These are phyloP conservation scores for Drosophila santomea DNA, from an alignment of 1,140 invertebrate species.

Conservation along the genomic window DNA sequence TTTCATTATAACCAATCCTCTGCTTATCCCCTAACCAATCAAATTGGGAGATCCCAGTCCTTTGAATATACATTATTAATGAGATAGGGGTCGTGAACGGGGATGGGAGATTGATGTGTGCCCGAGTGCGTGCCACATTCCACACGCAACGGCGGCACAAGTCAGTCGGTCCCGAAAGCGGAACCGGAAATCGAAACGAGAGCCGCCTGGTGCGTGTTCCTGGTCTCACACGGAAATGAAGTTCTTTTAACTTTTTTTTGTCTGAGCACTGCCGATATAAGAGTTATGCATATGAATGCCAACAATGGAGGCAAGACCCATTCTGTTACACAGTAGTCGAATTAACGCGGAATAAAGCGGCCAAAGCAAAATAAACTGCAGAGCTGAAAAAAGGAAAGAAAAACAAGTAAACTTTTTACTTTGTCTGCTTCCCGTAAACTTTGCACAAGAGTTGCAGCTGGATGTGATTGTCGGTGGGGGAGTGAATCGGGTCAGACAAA, in stretches of 20 bases:
- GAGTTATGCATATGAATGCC: slow-evolving; percentile 44
- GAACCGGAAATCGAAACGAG: slow-evolving; percentile 71
- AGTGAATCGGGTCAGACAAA: slow-evolving; percentile 8
- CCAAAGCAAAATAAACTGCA: not conserved
- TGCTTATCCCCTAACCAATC: slow-evolving; percentile 23
- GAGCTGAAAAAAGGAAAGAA: slow-evolving; percentile 8
- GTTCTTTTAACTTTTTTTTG: slow-evolving; percentile 17
- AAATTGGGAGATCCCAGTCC: slow-evolving; percentile 8
- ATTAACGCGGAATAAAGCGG: slow-evolving; percentile 23
- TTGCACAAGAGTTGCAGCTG: slow-evolving; percentile 56
- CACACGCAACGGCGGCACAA: slow-evolving; percentile 41
- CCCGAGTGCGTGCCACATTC: slow-evolving; percentile 45
- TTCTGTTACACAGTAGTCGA: not conserved
- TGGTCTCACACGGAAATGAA: slow-evolving; percentile 62
- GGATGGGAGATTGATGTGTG: slow-evolving; percentile 28
- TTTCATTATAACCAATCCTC: slow-evolving; percentile 16
- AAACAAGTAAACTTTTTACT: slow-evolving; percentile 64
- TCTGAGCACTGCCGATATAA: slow-evolving; percentile 1
- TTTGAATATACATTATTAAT: slow-evolving; percentile 59
- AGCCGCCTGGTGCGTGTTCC: slow-evolving; percentile 51
- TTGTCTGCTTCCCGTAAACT: slow-evolving; percentile 45
- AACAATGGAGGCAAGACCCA: slow-evolving; percentile 30
- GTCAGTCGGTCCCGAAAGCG: slow-evolving; percentile 31
- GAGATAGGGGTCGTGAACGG: slow-evolving; percentile 8
- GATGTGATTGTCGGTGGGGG: slow-evolving; percentile 5